Base-by-base conservation (phyloP, 2,113 vertebrate genomes). In the Capreolus pygargus region DNA sequence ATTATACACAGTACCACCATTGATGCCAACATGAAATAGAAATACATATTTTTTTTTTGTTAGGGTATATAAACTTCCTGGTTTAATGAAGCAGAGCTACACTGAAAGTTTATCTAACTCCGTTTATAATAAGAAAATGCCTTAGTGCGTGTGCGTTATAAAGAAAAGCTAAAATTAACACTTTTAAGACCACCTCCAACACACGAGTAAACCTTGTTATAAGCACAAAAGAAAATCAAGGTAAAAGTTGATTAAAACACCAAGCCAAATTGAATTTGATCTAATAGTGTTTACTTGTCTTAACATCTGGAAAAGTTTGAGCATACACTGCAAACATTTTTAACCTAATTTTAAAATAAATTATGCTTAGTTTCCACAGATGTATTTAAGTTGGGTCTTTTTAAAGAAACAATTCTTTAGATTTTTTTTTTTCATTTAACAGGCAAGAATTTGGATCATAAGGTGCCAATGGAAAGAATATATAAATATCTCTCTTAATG, bases 241-340 rank as follows among this genome's bases (percentile, higher is more conserved):
- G 43, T 55, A 95, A 97, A 96, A 95, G 43, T 97, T 98, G 98
- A 98, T 91, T 76, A 91, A 97, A 98, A 97, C 96, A 97, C 39
- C 39, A 97, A 86, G 81, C 81, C 97, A 97, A 98, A 97, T 98
- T 98, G 89, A 90, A 98, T 98, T 94, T 91, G 95, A 98, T 97
- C 96, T 96, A 2, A 0, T 98, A 81, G 36, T 97, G 54, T 98
- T 98, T 98, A 98, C 96, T 98, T 97, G 47, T 98, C 98, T 97
- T 95, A 98, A 98, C 97, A 98, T 98, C 97, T 98, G 97, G 98
- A 99, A 98, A 91, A 86, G 83, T 93, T 98, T 98, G 97, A 28
- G 93, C 96, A 90, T 96, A 92, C 96, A 97, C 89, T 98, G 85
- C 58, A 97, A 98, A 96, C 87, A 97, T 96, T 96, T 97, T 97